phyloP scores from a whole-genome alignment of 2,888 invertebrate species.

The Philhelius pedissequus region DNA sequence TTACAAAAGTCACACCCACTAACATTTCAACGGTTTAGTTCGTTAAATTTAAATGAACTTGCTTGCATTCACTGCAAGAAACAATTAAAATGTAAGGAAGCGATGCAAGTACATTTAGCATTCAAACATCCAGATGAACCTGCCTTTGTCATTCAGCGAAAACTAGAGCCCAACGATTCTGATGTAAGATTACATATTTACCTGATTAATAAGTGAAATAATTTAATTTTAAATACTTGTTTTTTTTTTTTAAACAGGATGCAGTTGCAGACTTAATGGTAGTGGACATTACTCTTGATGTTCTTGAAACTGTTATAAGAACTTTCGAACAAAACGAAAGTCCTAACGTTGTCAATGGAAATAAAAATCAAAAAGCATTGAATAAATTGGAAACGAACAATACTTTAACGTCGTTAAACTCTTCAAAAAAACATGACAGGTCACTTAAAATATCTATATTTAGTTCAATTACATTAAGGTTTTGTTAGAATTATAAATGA shows the following conservation, averaged over 20 bases:
- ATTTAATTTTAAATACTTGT: background rate
- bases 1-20: background rate
- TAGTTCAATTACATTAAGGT: background rate
- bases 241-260: constrained; percentile 20
- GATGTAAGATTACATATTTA: background rate
- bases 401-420: background rate
- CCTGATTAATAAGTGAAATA: background rate
- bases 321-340: background rate
- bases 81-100: background rate
- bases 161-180: background rate
- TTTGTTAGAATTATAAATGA: background rate
- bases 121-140: constrained; percentile 33
- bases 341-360: background rate
- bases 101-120: constrained; percentile 30
- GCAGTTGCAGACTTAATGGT: constrained; percentile 9
- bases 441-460: background rate
- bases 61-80: constrained; percentile 35
- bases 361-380: background rate
- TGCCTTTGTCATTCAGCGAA: constrained; percentile 1
- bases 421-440: background rate
- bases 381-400: background rate
- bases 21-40: background rate
- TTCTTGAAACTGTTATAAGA: background rate
- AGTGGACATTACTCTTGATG: background rate
- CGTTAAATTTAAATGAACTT: background rate